phyloP scores from a whole-genome alignment of 2,113 vertebrate genomes.

The Tyrannus savana region DNA sequence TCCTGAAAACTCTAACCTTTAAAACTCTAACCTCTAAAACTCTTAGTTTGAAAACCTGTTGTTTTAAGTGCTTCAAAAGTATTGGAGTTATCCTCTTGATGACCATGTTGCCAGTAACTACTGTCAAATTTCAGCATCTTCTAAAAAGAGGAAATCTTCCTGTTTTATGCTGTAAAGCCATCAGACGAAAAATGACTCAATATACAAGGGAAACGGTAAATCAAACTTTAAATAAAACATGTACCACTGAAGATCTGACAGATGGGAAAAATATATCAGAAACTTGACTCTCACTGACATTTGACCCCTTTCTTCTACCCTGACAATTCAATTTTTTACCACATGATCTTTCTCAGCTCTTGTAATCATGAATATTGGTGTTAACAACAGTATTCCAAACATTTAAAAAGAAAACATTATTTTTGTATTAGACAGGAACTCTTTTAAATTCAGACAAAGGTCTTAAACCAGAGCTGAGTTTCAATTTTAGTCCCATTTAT shows the following conservation, averaged over 20 bases:
- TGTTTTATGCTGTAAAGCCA: background rate
- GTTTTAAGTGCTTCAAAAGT: background rate
- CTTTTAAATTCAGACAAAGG: background rate
- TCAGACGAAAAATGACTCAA: background rate
- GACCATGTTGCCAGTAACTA: background rate
- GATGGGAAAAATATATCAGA: background rate
- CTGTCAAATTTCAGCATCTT: background rate
- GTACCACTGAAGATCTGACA: background rate
- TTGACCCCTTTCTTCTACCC: background rate
- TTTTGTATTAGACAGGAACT: background rate
- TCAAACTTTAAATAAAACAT: constrained; percentile 5
- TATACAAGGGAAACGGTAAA: background rate
- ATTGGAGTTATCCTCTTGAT: background rate
- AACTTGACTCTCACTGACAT: background rate
- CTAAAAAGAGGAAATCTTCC: background rate
- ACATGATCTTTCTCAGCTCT: background rate
- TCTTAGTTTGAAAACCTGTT: background rate
- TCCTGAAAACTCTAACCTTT: background rate
- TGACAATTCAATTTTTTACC: background rate
- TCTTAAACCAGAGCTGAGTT: background rate
- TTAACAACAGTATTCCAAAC: background rate
- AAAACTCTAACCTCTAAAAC: background rate
- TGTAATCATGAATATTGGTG: background rate
- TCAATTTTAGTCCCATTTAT: background rate
- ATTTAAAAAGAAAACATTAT: background rate